Evolutionary conservation across 2,888 invertebrate species (phyloP), one percentile per base, ranked within the genome.

Genomic region (Andrena hattorfiana): DNA sequence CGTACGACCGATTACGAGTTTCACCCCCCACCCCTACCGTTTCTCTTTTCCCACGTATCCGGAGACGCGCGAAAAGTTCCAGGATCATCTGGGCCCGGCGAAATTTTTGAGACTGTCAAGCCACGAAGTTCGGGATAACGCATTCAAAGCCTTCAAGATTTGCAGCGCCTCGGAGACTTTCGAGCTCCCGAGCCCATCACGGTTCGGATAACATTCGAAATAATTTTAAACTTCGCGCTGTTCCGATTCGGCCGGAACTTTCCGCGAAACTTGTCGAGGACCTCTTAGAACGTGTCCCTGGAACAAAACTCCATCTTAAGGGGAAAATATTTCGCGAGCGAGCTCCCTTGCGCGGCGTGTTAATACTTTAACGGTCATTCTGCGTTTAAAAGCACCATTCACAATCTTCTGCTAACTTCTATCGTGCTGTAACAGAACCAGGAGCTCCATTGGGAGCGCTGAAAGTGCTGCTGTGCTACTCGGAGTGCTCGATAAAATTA

Each of bases 141-240:
- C 81, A 76, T 81, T 82, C 82, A 81, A 72, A 81, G 82, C 82
- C 71, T 70, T 51, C 71, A 72, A 82, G 82, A 82, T 82, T 82
- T 82, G 80, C 81, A 59, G 71, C 71, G 75, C 81, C 51, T 66
- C 70, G 49, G 82, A 73, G 80, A 81, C 82, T 82, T 75, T 68
- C 71, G 49, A 72, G 81, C 81, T 82, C 71, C 71, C 82, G 51
- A 26, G 69, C 60, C 81, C 80, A 60, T 81, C 73, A 66, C 73
- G 73, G 73, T 56, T 73, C 69, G 80, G 69, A 81, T 81, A 80
- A 82, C 75, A 71, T 80, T 75, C 80, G 74, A 82, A 82, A 82
- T 82, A 82, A 82, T 82, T 82, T 82, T 82, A 82, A 82, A 82
- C 80, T 82, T 80, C 74, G 35, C 80, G 75, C 66, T 69, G 51